These are phyloP conservation scores for Sapayoa aenigma DNA, from an alignment of 2,113 vertebrate species.

Conservation along the genomic window DNA sequence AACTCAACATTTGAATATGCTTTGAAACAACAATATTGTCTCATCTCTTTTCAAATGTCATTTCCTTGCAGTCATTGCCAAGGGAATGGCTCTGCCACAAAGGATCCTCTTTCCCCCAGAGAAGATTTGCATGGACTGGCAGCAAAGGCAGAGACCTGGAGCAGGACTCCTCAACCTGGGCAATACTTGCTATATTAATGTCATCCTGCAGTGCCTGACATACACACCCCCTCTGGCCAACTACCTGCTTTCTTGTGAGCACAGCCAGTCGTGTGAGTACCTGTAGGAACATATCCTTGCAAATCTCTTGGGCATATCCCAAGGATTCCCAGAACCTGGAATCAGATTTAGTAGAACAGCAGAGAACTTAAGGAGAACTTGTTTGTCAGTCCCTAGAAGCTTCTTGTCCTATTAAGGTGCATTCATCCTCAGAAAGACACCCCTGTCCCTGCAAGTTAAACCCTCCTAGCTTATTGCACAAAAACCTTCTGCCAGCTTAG, in stretches of 20 bases:
- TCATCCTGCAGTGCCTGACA: constrained; percentile 88
- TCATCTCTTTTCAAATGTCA: not conserved
- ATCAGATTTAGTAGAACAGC: not conserved
- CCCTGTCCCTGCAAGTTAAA: not conserved
- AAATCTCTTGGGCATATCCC: not conserved
- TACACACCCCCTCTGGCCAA: too few species aligned
- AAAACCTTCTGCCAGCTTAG: not conserved
- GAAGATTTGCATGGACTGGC: constrained; percentile 85
- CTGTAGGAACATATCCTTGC: not conserved
- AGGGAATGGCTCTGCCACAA: constrained; percentile 79
- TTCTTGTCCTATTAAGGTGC: not conserved
- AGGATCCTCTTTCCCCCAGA: constrained; percentile 83
- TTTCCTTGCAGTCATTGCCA: constrained; percentile 46
- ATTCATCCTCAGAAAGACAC: not conserved
- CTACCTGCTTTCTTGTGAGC: not conserved
- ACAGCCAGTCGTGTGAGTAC: constrained; percentile 85
- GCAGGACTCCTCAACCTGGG: constrained; percentile 89
- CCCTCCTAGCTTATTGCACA: not conserved
- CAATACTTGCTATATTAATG: constrained; percentile 90
- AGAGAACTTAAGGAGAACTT: not conserved
- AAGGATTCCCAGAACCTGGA: not conserved
- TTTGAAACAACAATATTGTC: not conserved
- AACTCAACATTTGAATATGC: fast-evolving
- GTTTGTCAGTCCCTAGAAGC: not conserved
- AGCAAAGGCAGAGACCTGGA: constrained; percentile 81